Base-by-base conservation (phyloP, 2,888 invertebrate genomes). In the Lepidocyrtoides sp. region DNA sequence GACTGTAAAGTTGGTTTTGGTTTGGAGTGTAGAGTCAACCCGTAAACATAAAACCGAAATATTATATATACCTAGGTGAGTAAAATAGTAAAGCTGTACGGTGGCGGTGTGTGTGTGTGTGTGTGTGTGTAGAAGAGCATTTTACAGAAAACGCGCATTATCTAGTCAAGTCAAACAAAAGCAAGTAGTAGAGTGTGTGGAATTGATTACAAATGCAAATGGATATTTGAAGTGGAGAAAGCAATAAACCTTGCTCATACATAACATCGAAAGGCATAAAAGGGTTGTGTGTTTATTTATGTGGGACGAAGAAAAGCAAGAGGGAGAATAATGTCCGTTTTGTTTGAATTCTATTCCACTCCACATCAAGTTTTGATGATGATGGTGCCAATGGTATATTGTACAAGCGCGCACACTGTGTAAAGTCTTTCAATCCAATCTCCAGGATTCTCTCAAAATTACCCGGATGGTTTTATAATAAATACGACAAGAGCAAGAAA, bases 131-230 rank as follows among this genome's bases (percentile, higher is more conserved):
- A n/a, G n/a, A n/a, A n/a, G n/a, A 63, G 29, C 63, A 29, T 75
- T 72, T 75, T 75, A 48, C 79, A 79, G 32, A 79, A 36, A 36
- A 36, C 14, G 44, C 14, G 44, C 41, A 54, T 82, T 63, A 23
- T 60, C 23, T 26, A 29, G 26, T n/a, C 44, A 84, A 69, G 48
- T 66, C 51, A 84, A 84, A 69, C 83, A 69, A 84, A n/a, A 84
- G 63, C 63, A 7, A 54, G 51, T 3, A 54, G 17, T 2, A 60
- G n/a, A n/a, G 60, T 1, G 69, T 14, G 44, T 26, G 32, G 83
- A 84, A 48, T 69, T 84, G 83, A 84, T 84, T 84, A 84, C 83
- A 84, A 84, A 84, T 84, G 83, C 83, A 84, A 84, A 84, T 84
- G 83, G 69, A 84, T 63, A 69, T 84, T 66, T 69, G 69, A 84